These are phyloP conservation scores for Psilopsiagon aurifrons DNA, from an alignment of 2,113 vertebrate species.

Conservation along the genomic window DNA sequence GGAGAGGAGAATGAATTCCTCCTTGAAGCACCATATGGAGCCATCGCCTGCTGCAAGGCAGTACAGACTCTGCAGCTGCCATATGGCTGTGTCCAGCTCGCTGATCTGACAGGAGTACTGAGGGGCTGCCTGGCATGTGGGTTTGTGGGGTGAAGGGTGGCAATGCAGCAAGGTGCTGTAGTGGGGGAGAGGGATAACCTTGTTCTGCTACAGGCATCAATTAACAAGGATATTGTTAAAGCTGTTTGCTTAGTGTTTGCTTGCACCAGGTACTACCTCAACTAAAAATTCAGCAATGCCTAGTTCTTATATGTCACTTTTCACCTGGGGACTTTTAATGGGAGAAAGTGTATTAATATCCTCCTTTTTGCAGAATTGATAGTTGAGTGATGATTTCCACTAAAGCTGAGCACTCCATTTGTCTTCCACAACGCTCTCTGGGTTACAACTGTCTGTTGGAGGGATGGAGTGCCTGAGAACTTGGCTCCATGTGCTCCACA, in stretches of 20 bases:
- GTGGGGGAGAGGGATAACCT: accelerated
- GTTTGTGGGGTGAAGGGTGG: background rate
- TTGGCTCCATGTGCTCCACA: background rate
- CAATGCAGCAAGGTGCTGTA: background rate
- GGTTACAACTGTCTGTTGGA: background rate
- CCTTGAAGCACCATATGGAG: background rate
- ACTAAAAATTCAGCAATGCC: background rate
- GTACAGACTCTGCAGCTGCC: background rate
- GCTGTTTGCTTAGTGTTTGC: accelerated
- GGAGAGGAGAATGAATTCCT: background rate
- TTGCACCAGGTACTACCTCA: background rate
- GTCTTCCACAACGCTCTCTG: accelerated
- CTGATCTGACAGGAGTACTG: background rate
- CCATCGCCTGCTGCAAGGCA: accelerated
- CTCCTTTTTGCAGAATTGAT: background rate
- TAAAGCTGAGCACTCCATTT: background rate
- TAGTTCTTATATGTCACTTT: accelerated
- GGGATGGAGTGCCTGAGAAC: background rate
- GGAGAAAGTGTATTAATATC: background rate
- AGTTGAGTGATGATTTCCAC: accelerated
- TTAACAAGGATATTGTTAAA: background rate
- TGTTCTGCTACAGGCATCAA: accelerated
- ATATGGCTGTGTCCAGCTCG: accelerated
- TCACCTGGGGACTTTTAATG: background rate
- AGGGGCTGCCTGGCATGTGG: background rate